These are phyloP conservation scores for Chrysolina oricalcia DNA, from an alignment of 2,888 invertebrate genomes.

Conservation along the genomic window DNA sequence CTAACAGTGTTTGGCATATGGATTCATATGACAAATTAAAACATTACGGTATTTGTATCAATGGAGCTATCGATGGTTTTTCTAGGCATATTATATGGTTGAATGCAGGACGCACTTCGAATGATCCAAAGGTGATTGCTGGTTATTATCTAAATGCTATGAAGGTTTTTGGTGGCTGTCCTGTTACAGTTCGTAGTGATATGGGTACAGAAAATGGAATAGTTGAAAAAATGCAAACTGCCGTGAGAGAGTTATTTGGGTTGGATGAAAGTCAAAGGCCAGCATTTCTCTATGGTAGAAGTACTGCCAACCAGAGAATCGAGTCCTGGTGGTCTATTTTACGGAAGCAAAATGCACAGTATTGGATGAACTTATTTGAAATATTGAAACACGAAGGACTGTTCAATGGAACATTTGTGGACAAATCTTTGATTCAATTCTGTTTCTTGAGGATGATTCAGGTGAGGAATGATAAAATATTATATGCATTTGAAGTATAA, in stretches of 20 bases:
- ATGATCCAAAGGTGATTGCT: slow-evolving; percentile 47
- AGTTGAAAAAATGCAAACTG: slow-evolving; percentile 36
- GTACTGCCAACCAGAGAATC: slow-evolving; percentile 46
- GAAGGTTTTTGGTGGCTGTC: slow-evolving; percentile 33
- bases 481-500: background rate
- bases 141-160: slow-evolving; percentile 42
- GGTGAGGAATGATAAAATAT: slow-evolving; percentile 10
- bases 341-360: slow-evolving; percentile 31
- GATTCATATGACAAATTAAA: slow-evolving; percentile 52
- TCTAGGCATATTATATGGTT: slow-evolving; percentile 46
- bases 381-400: slow-evolving; percentile 34
- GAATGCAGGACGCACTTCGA: slow-evolving; percentile 39
- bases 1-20: slow-evolving; percentile 49
- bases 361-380: slow-evolving; percentile 41
- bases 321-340: slow-evolving; percentile 48
- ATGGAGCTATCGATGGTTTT: slow-evolving; percentile 46
- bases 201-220: slow-evolving; percentile 47
- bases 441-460: slow-evolving; percentile 23
- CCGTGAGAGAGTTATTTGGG: slow-evolving; percentile 22
- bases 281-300: slow-evolving; percentile 45
- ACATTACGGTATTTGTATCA: slow-evolving; percentile 45
- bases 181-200: slow-evolving; percentile 41
- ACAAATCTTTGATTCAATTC: slow-evolving; percentile 27
- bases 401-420: slow-evolving; percentile 28
- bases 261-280: slow-evolving; percentile 19